A percentile compares a stretch with the other conserved stretches of the same genome.
phyloP scores from a whole-genome alignment of 1,140 invertebrate species.

The Drosophila sechellia region DNA sequence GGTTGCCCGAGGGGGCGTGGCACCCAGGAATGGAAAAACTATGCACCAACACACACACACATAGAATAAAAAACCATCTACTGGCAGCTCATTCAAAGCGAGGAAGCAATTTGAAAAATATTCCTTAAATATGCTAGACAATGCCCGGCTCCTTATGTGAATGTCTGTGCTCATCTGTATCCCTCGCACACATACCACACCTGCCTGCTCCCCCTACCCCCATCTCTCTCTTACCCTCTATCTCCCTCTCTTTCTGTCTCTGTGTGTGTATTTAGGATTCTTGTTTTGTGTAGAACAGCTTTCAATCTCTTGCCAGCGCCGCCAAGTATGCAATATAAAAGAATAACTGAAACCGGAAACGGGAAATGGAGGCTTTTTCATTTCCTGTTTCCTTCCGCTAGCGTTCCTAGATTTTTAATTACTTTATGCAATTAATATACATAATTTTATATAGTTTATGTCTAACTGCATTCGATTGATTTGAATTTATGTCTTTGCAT shows the following conservation, averaged over 20 bases:
- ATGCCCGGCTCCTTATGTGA: constrained; percentile 46
- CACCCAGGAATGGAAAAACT: constrained; percentile 46
- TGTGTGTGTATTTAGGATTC: constrained; percentile 39
- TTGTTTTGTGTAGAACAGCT: constrained; percentile 72
- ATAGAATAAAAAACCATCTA: constrained; percentile 23
- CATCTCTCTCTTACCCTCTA: constrained; percentile 7
- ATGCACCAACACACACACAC: constrained; percentile 23
- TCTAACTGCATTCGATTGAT: constrained; percentile 55
- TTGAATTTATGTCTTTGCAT: constrained; percentile 47
- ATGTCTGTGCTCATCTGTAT: constrained; percentile 49
- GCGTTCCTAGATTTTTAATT: constrained; percentile 48
- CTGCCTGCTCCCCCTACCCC: constrained; percentile 28
- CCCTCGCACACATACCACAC: constrained; percentile 22
- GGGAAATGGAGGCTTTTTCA: constrained; percentile 1
- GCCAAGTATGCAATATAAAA: constrained; percentile 40
- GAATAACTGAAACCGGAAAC: constrained; percentile 16
- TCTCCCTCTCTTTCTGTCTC: constrained; percentile 6
- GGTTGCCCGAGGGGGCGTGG: neutral
- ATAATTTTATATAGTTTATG: constrained; percentile 46
- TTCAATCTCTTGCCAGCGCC: constrained; percentile 40
- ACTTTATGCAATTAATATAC: constrained; percentile 53
- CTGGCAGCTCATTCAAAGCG: constrained; percentile 66
- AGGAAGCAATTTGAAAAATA: constrained; percentile 33
- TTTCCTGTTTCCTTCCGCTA: constrained; percentile 36
- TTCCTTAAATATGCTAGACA: constrained; percentile 51